phyloP scores from a whole-genome alignment of 2,888 invertebrate genomes.

The Campoletis raptor region DNA sequence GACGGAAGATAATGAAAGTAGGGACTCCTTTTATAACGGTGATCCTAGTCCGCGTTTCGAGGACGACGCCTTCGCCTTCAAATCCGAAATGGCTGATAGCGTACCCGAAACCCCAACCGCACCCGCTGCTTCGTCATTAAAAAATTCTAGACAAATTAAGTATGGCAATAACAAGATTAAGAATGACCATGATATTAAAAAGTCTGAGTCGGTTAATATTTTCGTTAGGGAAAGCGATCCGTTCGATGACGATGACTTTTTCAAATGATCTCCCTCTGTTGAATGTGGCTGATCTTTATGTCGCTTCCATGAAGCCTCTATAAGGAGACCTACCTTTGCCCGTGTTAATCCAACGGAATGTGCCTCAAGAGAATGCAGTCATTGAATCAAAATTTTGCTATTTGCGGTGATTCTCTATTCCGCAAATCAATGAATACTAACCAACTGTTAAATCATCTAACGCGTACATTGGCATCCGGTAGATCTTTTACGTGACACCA shows the following conservation, averaged over 20 bases:
- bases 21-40: slow-evolving; percentile 81
- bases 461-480: not conserved
- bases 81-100: slow-evolving; percentile 81
- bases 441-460: not conserved
- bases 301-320: slow-evolving; percentile 28
- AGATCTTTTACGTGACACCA: not conserved
- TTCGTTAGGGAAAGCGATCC: slow-evolving; percentile 95
- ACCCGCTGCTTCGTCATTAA: slow-evolving; percentile 74
- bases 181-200: slow-evolving; percentile 90
- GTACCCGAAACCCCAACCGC: slow-evolving; percentile 78
- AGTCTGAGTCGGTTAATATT: slow-evolving; percentile 96
- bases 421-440: not conserved
- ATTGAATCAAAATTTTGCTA: slow-evolving; percentile 7
- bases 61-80: slow-evolving; percentile 80
- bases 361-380: not conserved
- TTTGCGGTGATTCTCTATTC: not conserved
- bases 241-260: slow-evolving; percentile 95
- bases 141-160: slow-evolving; percentile 84
- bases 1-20: slow-evolving; percentile 76
- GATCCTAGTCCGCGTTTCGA: slow-evolving; percentile 76
- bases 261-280: slow-evolving; percentile 84
- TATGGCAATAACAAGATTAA: slow-evolving; percentile 82
- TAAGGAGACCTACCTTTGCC: not conserved
- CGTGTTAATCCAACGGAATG: not conserved
- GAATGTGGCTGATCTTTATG: slow-evolving; percentile 19